Evolutionary conservation across 2,888 invertebrate genomes (phyloP).

Genomic region (Noctua comes): DNA sequence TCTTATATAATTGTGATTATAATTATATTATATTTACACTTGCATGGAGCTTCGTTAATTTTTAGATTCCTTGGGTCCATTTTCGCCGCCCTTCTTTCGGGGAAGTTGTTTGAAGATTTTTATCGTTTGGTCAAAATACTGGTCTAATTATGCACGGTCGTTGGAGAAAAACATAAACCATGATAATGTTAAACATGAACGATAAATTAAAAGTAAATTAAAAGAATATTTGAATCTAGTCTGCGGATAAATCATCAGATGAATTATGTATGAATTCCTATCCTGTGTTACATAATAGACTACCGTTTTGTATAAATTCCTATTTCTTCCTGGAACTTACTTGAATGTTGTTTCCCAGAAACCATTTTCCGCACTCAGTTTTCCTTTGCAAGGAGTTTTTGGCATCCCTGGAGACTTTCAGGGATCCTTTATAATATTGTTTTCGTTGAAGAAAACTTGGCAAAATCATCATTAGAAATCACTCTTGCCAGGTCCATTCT

Average conservation of each 20-base stretch:
- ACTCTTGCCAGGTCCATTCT: background rate
- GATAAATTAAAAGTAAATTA: constrained; percentile 56
- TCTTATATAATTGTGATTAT: too few species aligned
- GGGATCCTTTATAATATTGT: background rate
- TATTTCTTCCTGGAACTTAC: background rate
- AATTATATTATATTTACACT: too few species aligned
- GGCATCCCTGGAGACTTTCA: background rate
- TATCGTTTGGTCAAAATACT: constrained; percentile 54
- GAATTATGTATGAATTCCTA: constrained; percentile 40
- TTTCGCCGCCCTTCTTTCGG: too few species aligned
- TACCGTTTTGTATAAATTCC: background rate
- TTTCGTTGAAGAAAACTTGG: background rate
- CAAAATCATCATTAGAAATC: background rate
- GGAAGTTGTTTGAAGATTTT: constrained; percentile 65
- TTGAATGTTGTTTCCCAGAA: background rate
- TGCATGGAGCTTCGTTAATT: too few species aligned
- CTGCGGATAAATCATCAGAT: constrained; percentile 44
- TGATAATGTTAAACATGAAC: constrained; percentile 55
- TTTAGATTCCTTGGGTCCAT: too few species aligned
- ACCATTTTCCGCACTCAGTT: background rate
- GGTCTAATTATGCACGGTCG: constrained; percentile 57
- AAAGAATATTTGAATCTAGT: constrained; percentile 47
- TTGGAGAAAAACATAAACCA: constrained; percentile 60
- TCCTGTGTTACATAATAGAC: constrained; percentile 13
- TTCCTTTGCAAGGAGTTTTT: background rate